Conservation (phyloP, 2,113 vertebrate genomes). For the Seriola rivoliana region DNA sequence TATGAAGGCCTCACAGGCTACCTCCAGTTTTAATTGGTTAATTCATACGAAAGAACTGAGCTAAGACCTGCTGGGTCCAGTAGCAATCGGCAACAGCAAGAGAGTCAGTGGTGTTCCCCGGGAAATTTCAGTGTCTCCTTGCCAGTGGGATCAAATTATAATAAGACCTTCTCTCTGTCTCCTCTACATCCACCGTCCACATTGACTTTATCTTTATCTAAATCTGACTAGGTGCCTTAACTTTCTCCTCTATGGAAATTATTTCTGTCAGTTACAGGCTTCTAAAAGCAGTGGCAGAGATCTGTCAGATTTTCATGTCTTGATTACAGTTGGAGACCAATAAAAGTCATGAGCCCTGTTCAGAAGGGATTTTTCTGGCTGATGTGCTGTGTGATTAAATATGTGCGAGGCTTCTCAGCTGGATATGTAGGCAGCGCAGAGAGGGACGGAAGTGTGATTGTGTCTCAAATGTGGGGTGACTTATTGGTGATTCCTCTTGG, state of each 20-base stretch:
- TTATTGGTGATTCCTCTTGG: background rate
- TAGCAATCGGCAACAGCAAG: background rate
- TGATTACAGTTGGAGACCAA: background rate
- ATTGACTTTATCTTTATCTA: background rate
- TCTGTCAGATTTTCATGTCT: constrained; percentile 10
- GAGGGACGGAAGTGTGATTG: background rate
- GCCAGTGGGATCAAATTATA: background rate
- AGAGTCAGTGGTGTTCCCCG: background rate
- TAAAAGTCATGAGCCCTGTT: constrained; percentile 7
- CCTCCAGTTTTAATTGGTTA: background rate
- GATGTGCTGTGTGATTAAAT: constrained; percentile 11
- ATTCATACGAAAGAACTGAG: background rate
- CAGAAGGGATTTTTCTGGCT: constrained; percentile 7
- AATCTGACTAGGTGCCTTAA: background rate
- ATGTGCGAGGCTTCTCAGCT: constrained; percentile 16
- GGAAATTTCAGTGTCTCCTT: background rate
- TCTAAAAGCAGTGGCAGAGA: background rate
- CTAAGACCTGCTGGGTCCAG: background rate
- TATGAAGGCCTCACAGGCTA: background rate
- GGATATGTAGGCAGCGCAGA: background rate
- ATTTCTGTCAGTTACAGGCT: constrained; percentile 1
- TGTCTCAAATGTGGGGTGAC: background rate
- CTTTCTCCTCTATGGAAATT: background rate
- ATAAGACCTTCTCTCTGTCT: background rate
- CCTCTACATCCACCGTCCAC: background rate